These are phyloP conservation scores for Cancer borealis DNA, from an alignment of 2,888 invertebrate species.

Conservation along the genomic window DNA sequence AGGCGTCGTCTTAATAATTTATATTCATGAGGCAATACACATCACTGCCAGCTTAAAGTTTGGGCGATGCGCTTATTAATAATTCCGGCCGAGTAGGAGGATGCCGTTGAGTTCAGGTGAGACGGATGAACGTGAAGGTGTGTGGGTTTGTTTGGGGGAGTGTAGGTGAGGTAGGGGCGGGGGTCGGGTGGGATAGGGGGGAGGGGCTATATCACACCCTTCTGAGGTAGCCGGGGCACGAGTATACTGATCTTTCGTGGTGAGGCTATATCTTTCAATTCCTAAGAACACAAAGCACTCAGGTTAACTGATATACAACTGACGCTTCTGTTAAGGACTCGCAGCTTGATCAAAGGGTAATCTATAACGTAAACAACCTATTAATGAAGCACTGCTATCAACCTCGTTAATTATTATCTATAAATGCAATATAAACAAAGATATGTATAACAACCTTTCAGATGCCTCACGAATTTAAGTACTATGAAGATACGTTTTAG, in stretches of 20 bases:
- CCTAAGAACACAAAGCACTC: background rate
- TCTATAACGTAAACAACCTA: background rate
- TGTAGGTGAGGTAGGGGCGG: background rate
- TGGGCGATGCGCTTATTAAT: slow-evolving; percentile 61
- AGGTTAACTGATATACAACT: background rate
- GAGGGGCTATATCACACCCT: background rate
- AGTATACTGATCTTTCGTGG: background rate
- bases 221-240: background rate
- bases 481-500: background rate
- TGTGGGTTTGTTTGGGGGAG: background rate
- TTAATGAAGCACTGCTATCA: background rate
- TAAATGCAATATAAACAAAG: background rate
- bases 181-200: background rate
- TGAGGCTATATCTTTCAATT: background rate
- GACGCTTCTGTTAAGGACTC: background rate
- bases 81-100: slow-evolving; percentile 52
- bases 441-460: background rate
- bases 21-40: slow-evolving; percentile 69
- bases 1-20: slow-evolving; percentile 65
- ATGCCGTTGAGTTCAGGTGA: slow-evolving; percentile 9
- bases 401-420: background rate
- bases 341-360: background rate
- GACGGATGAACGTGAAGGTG: background rate
- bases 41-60: slow-evolving; percentile 65
- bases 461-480: background rate